Percentiles rank a stretch among this genome's conserved stretches.
These are phyloP conservation scores for Macrosteles quadrilineatus DNA, from an alignment of 1,140 invertebrate species.

Conservation along the genomic window DNA sequence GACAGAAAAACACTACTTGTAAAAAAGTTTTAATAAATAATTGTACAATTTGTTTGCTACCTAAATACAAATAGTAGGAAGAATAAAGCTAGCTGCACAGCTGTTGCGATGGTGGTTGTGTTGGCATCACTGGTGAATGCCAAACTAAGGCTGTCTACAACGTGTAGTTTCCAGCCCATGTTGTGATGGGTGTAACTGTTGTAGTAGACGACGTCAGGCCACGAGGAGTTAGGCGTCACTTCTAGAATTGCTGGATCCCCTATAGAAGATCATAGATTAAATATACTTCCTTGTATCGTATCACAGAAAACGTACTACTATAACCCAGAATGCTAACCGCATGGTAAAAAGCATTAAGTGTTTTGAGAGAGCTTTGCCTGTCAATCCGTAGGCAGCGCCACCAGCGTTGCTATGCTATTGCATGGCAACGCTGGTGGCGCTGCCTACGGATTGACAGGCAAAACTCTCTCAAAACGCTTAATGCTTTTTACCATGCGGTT, in stretches of 20 bases:
- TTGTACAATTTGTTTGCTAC: neutral
- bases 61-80: neutral
- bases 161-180: constrained; percentile 89
- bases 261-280: constrained; percentile 40
- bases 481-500: too few species aligned
- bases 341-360: too few species aligned
- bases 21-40: neutral
- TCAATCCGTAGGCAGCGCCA: too few species aligned
- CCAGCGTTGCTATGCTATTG: too few species aligned
- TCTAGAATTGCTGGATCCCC: constrained; percentile 71
- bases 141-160: constrained; percentile 69
- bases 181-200: constrained; percentile 89
- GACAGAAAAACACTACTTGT: too few species aligned
- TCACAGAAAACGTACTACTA: too few species aligned
- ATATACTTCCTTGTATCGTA: too few species aligned
- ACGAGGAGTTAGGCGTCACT: constrained; percentile 85
- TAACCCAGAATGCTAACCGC: too few species aligned
- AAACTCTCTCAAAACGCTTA: too few species aligned
- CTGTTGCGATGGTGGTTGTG: neutral
- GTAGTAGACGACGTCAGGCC: constrained; percentile 93
- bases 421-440: too few species aligned
- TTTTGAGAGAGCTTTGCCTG: too few species aligned
- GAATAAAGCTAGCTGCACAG: neutral
- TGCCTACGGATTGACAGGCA: too few species aligned
- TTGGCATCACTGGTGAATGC: constrained; percentile 1